phyloP scores from a whole-genome alignment of 1,140 invertebrate genomes.

The Holotrichia oblita region DNA sequence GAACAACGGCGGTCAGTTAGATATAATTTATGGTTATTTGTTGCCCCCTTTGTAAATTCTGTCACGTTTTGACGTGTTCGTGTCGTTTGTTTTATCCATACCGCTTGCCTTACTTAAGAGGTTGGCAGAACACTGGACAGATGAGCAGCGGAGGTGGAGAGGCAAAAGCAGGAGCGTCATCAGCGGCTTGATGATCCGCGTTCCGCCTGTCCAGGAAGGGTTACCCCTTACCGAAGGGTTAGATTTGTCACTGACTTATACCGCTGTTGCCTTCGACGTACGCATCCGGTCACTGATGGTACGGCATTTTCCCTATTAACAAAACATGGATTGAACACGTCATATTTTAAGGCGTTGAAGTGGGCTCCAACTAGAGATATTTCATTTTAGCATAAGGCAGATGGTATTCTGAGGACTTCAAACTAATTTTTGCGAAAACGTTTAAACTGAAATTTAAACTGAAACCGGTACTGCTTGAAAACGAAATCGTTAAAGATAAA shows the following conservation, averaged over 20 bases:
- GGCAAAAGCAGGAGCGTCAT: not conserved
- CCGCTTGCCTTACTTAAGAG: not conserved
- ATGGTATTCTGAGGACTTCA: too few relatives aligned
- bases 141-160: not conserved
- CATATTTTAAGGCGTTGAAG: not conserved
- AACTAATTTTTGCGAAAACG: too few relatives aligned
- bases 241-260: slow-evolving; percentile 13
- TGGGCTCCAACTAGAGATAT: too few relatives aligned
- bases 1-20: not conserved
- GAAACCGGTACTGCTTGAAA: too few relatives aligned
- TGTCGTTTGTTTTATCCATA: not conserved
- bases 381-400: too few relatives aligned
- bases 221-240: not conserved
- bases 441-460: too few relatives aligned
- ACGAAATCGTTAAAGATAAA: too few relatives aligned
- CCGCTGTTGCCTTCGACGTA: not conserved
- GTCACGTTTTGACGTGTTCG: slow-evolving; percentile 15
- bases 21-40: slow-evolving; percentile 18
- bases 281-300: not conserved
- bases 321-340: not conserved
- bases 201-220: slow-evolving; percentile 2
- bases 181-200: not conserved
- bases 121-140: not conserved
- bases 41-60: slow-evolving; percentile 16
- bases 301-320: not conserved